Evolutionary conservation across 2,888 invertebrate genomes (phyloP).

Genomic region (Drosophila kanekoi): DNA sequence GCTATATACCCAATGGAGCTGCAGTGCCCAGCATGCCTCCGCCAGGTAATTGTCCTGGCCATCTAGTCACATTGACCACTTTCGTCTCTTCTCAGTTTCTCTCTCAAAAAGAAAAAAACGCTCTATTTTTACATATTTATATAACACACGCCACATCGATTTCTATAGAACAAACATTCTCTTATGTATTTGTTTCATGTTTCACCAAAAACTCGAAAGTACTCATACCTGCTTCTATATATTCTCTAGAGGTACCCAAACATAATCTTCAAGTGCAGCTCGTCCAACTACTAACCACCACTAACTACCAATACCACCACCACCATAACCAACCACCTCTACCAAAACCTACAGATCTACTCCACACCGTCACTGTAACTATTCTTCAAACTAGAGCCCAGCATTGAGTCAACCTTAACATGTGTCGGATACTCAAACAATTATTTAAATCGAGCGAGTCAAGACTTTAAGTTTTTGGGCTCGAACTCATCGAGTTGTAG

Average conservation of each 20-base stretch:
- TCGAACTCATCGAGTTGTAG: too few species aligned
- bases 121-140: constrained; percentile 37
- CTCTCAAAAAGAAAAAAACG: constrained; percentile 31
- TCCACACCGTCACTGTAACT: constrained; percentile 68
- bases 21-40: constrained; percentile 82
- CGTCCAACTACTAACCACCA: constrained; percentile 65
- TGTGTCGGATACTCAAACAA: too few species aligned
- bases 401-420: too few species aligned
- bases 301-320: constrained; percentile 40
- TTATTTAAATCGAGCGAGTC: too few species aligned
- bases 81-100: constrained; percentile 36
- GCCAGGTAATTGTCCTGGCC: constrained; percentile 81
- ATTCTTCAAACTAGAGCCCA: constrained; percentile 44
- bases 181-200: constrained; percentile 11
- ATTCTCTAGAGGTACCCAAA: constrained; percentile 80
- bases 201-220: constrained; percentile 48
- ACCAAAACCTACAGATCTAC: constrained; percentile 43
- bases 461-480: too few species aligned
- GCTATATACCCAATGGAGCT: constrained; percentile 79
- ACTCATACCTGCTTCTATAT: constrained; percentile 80
- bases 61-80: constrained; percentile 8
- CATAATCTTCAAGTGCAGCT: constrained; percentile 72
- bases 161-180: constrained; percentile 58
- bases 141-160: constrained; percentile 37
- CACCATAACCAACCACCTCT: constrained; percentile 28